These are phyloP conservation scores for Coenonympha arcania DNA, from an alignment of 2,888 invertebrate species.

Conservation along the genomic window DNA sequence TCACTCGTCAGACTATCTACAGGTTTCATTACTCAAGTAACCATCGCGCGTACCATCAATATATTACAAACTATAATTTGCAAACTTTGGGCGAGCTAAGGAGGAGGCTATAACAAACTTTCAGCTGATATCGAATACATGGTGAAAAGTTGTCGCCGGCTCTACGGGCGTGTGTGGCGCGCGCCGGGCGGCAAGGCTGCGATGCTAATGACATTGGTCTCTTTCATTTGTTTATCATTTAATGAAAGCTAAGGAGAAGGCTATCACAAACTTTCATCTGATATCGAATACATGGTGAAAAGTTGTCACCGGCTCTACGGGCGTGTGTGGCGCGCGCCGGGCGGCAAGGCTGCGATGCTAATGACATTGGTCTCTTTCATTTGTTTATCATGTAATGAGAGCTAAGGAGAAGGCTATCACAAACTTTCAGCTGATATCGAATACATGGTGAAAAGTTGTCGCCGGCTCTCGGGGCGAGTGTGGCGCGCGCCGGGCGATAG, in stretches of 20 bases:
- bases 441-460: neutral
- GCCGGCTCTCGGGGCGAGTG: neutral
- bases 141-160: neutral
- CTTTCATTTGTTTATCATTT: slow-evolving; percentile 25
- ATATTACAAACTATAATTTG: too few species aligned
- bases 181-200: slow-evolving; percentile 38
- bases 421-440: neutral
- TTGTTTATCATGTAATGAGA: slow-evolving; percentile 4
- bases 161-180: slow-evolving; percentile 15
- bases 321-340: slow-evolving; percentile 32
- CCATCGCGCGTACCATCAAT: too few species aligned
- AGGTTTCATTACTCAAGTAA: too few species aligned
- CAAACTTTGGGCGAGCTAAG: too few species aligned
- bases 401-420: neutral
- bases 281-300: neutral
- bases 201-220: slow-evolving; percentile 30
- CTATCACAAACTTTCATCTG: neutral
- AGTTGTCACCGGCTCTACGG: neutral
- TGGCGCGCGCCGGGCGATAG: slow-evolving; percentile 37
- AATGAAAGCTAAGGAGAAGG: neutral
- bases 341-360: slow-evolving; percentile 31
- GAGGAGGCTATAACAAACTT: neutral
- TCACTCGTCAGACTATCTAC: too few species aligned
- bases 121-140: neutral
- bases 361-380: slow-evolving; percentile 30